Evolutionary conservation across 2,888 invertebrate genomes (phyloP), one percentile per base, ranked within the genome.

Genomic region (Embidobia sp.): DNA sequence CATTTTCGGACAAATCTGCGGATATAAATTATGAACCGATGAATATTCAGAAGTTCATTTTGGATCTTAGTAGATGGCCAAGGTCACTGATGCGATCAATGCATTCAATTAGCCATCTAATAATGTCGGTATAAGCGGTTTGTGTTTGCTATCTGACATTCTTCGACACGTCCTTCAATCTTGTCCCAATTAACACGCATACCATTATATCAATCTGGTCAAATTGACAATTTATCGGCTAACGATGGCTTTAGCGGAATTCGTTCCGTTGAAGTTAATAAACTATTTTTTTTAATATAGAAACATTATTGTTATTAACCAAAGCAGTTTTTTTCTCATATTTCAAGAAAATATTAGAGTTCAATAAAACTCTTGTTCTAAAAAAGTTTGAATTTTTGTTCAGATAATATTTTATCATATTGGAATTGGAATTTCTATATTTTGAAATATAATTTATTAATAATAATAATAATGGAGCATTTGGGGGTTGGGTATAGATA

Each of bases 171-270:
- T 70, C 70, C 77, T 77, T 57, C 53, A 33, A 10, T 40, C 29
- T 19, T 53, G 77, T 59, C 53, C 74, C 40, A 67, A 74, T 74
- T 67, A 48, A 55, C 55, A 48, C 46, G 61, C 66, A 74, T 66
- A 11, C 51, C 51, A 51, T 31, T 73, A 42, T 44, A 49, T 51
- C 42, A 40, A 15, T 29, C 40, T 46, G 15, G 26, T 18, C 55
- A 48, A 18, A 15, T 29, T 35, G 44, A 53, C 46, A 37, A 22
- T 33, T 57, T 35, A 66, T 66, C 26, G 29, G 33, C 5, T 19
- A 19, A 27, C n/a, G 22, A 31, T 49, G 26, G 27, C 29, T 22
- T 5, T 26, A 5, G 5, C 5, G 27, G 16, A 55, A 55, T 59
- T 40, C 10, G 26, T 31, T n/a, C 42, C 27, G 7, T 13, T 5